Percentiles rank a stretch among this genome's conserved stretches.
Evolutionary conservation across 2,797 vertebrate species (phyloP).

Genomic region (Xiphorhynchus erythropygius): DNA sequence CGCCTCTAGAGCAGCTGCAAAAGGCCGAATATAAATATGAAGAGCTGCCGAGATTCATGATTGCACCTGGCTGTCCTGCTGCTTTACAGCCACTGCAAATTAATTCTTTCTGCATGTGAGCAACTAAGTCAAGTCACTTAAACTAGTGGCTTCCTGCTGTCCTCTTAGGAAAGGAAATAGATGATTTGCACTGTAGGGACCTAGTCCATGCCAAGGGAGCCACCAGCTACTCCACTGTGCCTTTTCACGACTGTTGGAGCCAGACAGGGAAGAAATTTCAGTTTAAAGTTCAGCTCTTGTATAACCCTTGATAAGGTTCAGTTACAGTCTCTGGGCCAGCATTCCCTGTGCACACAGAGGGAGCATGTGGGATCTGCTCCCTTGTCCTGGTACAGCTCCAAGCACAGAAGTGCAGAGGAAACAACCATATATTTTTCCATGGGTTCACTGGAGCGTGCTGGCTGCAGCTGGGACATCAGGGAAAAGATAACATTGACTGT

Average conservation of each 20-base stretch:
- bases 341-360: rapidly evolving
- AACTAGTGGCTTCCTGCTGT: conserved; percentile 34
- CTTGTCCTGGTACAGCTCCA: not conserved
- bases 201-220: not conserved
- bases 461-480: not conserved
- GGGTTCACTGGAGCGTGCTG: not conserved
- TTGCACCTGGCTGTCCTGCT: conserved; percentile 67
- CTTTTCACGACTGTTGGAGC: not conserved
- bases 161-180: conserved; percentile 29
- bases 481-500: not conserved
- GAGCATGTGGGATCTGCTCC: not conserved
- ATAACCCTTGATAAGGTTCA: not conserved
- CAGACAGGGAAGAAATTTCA: not conserved
- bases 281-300: not conserved
- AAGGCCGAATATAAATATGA: conserved; percentile 59
- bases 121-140: conserved; percentile 53
- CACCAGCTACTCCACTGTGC: not conserved
- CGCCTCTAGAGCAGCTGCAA: conserved; percentile 63
- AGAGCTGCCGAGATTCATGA: conserved; percentile 58
- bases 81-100: conserved; percentile 61
- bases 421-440: not conserved
- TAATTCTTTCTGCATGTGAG: conserved; percentile 57
- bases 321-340: not conserved
- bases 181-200: not conserved
- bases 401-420: not conserved